Conservation (phyloP, 2,888 invertebrate genomes). For the Matsumyia berberina region DNA sequence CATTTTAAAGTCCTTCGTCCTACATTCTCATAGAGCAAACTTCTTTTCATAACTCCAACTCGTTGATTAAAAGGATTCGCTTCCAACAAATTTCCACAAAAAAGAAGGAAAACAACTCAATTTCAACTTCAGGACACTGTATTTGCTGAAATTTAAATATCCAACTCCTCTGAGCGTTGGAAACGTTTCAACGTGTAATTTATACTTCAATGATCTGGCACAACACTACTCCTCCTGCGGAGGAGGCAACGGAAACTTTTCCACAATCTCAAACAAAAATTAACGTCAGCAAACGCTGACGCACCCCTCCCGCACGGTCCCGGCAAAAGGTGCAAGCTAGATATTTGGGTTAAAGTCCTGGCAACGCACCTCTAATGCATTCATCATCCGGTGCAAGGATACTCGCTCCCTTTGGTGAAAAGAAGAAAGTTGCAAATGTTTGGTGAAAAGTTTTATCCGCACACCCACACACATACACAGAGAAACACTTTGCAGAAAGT, state of each 20-base stretch:
- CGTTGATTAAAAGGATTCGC: too few relatives aligned
- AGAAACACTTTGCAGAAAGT: conserved; percentile 2
- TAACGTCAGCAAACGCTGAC: conserved; percentile 66
- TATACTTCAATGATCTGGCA: conserved; percentile 60
- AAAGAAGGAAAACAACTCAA: conserved; percentile 42
- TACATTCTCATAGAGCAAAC: too few relatives aligned
- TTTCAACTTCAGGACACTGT: conserved; percentile 60
- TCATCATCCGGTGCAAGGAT: conserved; percentile 65
- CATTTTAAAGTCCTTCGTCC: too few relatives aligned
- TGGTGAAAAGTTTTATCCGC: conserved; percentile 59
- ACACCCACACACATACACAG: neutral
- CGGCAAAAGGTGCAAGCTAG: conserved; percentile 43
- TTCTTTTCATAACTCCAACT: too few relatives aligned
- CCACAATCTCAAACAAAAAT: conserved; percentile 67
- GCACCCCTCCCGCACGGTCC: conserved; percentile 1
- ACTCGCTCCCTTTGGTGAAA: conserved; percentile 27
- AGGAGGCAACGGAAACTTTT: conserved; percentile 64
- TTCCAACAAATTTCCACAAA: too few relatives aligned
- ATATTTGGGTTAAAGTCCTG: conserved; percentile 59
- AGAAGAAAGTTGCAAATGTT: conserved; percentile 64
- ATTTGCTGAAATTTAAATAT: conserved; percentile 55
- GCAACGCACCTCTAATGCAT: conserved; percentile 72
- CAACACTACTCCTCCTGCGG: conserved; percentile 21
- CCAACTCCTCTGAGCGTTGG: conserved; percentile 26
- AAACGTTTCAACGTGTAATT: conserved; percentile 57